A percentile compares a stretch with the other conserved stretches of the same genome.
Evolutionary conservation across 2,888 invertebrate genomes (phyloP).

Genomic region (Monopis laevigella): DNA sequence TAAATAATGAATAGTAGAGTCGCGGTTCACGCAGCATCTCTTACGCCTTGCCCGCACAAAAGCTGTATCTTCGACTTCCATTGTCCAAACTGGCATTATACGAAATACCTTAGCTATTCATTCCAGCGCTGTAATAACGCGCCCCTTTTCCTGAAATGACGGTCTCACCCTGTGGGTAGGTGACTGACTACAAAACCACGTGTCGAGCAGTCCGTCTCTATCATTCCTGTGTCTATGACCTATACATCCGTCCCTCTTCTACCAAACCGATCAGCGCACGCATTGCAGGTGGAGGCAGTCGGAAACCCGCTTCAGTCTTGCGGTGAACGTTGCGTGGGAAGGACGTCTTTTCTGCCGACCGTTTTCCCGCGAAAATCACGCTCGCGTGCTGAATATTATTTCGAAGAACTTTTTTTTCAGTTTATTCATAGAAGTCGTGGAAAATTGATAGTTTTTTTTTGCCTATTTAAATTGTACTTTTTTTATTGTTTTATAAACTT

Average conservation of each 20-base stretch:
- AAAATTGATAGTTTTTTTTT: too few relatives aligned
- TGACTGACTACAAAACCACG: constrained; percentile 40
- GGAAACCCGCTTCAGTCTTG: constrained; percentile 38
- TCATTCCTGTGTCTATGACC: constrained; percentile 21
- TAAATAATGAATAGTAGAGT: constrained; percentile 2
- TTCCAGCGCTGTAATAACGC: constrained; percentile 29
- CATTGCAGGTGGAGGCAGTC: constrained; percentile 57
- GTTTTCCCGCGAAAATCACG: constrained; percentile 62
- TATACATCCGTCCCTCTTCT: constrained; percentile 29
- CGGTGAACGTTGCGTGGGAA: constrained; percentile 37
- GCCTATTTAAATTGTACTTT: too few relatives aligned
- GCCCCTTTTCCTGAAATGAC: constrained; percentile 50
- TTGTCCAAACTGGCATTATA: constrained; percentile 46
- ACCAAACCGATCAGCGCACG: constrained; percentile 53
- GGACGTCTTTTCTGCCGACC: constrained; percentile 28
- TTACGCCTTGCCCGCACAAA: constrained; percentile 3
- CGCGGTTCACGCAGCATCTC: constrained; percentile 11
- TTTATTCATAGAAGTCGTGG: too few relatives aligned
- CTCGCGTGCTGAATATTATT: too few relatives aligned
- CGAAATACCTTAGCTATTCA: constrained; percentile 28
- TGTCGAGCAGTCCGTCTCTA: constrained; percentile 36
- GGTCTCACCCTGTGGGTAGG: constrained; percentile 33
- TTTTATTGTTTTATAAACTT: too few relatives aligned
- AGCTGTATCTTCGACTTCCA: constrained; percentile 20
- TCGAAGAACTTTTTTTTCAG: too few relatives aligned